phyloP scores from a whole-genome alignment of 2,113 vertebrate species.

The Psilopogon haemacephalus region DNA sequence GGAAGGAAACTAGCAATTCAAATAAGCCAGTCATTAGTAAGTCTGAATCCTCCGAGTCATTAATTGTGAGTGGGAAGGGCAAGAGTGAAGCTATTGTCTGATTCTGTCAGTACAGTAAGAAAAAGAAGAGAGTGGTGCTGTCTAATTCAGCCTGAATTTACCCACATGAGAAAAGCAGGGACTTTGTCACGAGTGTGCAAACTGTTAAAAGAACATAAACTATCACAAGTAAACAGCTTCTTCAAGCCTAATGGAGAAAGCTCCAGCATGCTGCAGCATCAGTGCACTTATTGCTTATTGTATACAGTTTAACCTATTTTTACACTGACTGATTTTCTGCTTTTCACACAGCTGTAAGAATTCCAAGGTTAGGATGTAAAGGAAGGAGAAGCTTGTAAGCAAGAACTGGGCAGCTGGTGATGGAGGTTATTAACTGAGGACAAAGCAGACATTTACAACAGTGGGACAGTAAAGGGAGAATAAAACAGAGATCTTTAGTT shows the following conservation, averaged over 20 bases:
- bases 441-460: slow-evolving; percentile 46
- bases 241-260: not conserved
- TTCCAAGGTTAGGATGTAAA: not conserved
- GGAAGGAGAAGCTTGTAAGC: not conserved
- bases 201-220: not conserved
- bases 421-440: slow-evolving; percentile 32
- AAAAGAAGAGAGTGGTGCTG: not conserved
- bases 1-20: not conserved
- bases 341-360: not conserved
- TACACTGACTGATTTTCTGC: not conserved
- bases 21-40: not conserved
- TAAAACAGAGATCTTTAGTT: not conserved
- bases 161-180: not conserved
- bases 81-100: not conserved
- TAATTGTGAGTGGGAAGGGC: not conserved
- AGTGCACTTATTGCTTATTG: not conserved
- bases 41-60: not conserved
- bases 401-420: slow-evolving; percentile 20
- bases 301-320: not conserved
- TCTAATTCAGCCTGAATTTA: not conserved
- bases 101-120: not conserved
- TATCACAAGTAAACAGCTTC: not conserved
- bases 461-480: not conserved
- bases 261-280: not conserved
- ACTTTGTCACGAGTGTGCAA: not conserved